A percentile compares a stretch with the other conserved stretches of the same genome.
phyloP scores from a whole-genome alignment of 1,140 invertebrate species.

The Drosophila insularis region DNA sequence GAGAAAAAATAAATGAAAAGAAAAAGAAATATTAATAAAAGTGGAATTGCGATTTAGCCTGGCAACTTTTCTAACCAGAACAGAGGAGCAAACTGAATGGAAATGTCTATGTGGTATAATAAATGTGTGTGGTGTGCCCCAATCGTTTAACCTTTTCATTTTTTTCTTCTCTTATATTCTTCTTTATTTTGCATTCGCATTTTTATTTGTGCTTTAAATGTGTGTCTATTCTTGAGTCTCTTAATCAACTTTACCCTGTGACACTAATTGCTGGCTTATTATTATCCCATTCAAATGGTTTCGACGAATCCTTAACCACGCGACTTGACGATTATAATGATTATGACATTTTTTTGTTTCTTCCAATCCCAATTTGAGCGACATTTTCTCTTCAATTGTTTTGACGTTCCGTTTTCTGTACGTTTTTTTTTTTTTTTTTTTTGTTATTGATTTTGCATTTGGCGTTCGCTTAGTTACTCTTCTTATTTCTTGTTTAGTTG shows the following conservation, averaged over 20 bases:
- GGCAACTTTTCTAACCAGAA: constrained; percentile 45
- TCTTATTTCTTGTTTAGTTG: neutral
- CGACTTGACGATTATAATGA: constrained; percentile 65
- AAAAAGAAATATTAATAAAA: constrained; percentile 76
- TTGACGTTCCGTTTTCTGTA: neutral
- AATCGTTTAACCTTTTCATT: constrained; percentile 38
- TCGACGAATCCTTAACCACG: constrained; percentile 35
- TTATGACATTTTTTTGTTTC: constrained; percentile 35
- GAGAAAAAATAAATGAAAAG: constrained; percentile 19
- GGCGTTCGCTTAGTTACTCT: neutral
- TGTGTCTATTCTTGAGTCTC: constrained; percentile 17
- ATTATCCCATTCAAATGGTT: constrained; percentile 40
- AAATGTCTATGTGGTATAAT: constrained; percentile 39
- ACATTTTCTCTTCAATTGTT: neutral
- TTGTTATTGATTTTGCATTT: constrained; percentile 5
- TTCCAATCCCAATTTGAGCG: neutral
- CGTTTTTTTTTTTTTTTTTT: neutral
- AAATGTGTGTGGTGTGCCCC: constrained; percentile 27
- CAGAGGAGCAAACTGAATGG: neutral
- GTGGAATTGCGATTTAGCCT: constrained; percentile 69
- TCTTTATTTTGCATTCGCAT: neutral
- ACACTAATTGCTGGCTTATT: constrained; percentile 77
- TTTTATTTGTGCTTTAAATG: constrained; percentile 43
- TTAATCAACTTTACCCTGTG: constrained; percentile 60
- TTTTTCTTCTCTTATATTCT: neutral